Evolutionary conservation across 2,113 vertebrate species (phyloP).

Genomic region (Trachemys scripta): DNA sequence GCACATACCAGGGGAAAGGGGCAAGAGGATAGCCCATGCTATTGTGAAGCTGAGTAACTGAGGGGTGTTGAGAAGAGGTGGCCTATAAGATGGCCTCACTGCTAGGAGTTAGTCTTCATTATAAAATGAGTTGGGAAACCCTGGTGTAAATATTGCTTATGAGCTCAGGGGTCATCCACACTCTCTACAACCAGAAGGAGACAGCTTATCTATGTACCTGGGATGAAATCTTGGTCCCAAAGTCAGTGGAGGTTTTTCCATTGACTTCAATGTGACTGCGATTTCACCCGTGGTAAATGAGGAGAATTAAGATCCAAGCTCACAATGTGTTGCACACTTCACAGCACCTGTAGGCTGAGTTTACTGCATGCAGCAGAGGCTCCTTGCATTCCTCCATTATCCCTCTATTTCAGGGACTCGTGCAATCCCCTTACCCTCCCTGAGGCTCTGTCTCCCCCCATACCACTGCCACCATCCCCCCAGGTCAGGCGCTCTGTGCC

Average conservation of each 20-base stretch:
- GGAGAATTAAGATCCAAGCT: neutral
- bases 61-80: neutral
- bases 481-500: neutral
- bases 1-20: neutral
- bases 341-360: neutral
- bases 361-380: neutral
- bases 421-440: neutral
- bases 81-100: neutral
- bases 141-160: neutral
- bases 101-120: neutral
- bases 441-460: neutral
- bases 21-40: neutral
- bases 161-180: neutral
- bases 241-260: neutral
- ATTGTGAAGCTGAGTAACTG: neutral
- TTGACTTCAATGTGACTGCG: neutral
- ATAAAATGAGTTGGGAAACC: neutral
- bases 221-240: rapidly evolving
- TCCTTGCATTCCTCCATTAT: neutral
- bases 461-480: neutral
- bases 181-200: rapidly evolving
- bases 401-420: neutral
- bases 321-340: neutral
- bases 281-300: neutral
- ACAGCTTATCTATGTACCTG: neutral